Base-by-base conservation (phyloP, 37 sponge, comb jelly and placozoan genomes). In the Amphimedon queenslandica region DNA sequence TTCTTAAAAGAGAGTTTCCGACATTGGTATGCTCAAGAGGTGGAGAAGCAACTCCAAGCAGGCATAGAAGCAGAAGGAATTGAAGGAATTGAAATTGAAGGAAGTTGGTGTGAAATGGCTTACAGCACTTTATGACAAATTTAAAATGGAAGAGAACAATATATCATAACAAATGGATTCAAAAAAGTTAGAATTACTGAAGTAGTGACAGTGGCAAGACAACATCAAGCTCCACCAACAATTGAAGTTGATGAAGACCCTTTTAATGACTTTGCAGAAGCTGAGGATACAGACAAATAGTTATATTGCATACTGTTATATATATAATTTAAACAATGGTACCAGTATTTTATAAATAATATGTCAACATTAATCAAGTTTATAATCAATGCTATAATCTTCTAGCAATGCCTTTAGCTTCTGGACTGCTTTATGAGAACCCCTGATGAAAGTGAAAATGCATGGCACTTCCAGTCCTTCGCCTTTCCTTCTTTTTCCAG, bases 21-120 rank as follows among this genome's bases (percentile, higher is more conserved):
- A 34, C 69, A 67, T 33, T 67, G 69, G 69, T 67, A 67, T 67
- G 69, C 72, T 11, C 5, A 53, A 23, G 72, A 71, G 72, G 57
- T 71, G 13, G 72, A 41, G 55, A 71, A 27, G 21, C 57, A 42
- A 43, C 55, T 71, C 16, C 57, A 71, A 11, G 31, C 57, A 28
- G 72, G 72, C 25, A 25, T 55, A 21, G 57, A 25, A 28, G 55
- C 4, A 25, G 33, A 30, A 24, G 51, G 55, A 10, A 30, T 71
- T 55, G 5, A 71, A 55, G 72, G 55, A 30, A 71, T 67, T 33
- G 37, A 33, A 33, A 37, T 67, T 67, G 69, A 67, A 67, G 18
- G 69, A 67, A 16, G 69, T 67, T 34, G 69, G 38, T 23, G 69
- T 37, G 5, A 27, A 67, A 16, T 67, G 69, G 69, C 69, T 67